A percentile compares a stretch with the other conserved stretches of the same genome.
These are phyloP conservation scores for Sturnira hondurensis DNA, from an alignment of 2,113 vertebrate genomes.

Conservation along the genomic window DNA sequence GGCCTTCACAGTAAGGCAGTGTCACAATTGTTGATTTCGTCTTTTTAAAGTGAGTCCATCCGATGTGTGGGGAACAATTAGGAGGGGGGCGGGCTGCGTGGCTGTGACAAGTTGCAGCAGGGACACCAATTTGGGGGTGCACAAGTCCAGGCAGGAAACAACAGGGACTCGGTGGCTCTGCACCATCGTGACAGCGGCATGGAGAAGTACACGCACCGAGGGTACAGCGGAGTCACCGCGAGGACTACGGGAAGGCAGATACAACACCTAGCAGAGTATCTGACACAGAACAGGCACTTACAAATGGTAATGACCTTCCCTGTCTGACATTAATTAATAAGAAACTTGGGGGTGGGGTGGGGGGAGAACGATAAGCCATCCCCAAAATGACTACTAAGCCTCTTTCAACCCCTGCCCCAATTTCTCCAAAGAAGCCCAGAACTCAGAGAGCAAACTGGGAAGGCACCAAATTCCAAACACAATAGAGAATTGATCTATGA, in stretches of 20 bases:
- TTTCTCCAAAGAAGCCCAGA: conserved; percentile 25
- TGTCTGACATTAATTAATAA: background rate
- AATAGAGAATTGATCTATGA: conserved; percentile 63
- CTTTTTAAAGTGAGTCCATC: background rate
- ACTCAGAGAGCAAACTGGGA: conserved; percentile 29
- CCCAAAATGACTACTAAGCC: background rate
- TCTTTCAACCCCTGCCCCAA: background rate
- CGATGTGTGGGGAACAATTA: background rate
- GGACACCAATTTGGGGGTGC: background rate
- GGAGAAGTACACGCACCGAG: background rate
- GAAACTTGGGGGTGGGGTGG: background rate
- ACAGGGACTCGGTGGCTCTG: background rate
- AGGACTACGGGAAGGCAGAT: background rate
- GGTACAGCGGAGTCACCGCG: rapidly evolving
- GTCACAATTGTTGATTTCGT: background rate
- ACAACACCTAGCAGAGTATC: background rate
- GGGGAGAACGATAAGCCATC: background rate
- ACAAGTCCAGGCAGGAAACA: background rate
- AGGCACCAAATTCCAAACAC: conserved; percentile 57
- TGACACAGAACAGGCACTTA: background rate
- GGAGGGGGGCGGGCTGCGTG: too few species aligned
- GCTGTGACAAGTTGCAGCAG: background rate
- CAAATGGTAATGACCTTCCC: background rate
- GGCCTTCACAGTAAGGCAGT: background rate
- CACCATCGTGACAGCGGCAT: rapidly evolving